phyloP scores from a whole-genome alignment of 1,140 invertebrate species.

The Leptinotarsa lineolata region DNA sequence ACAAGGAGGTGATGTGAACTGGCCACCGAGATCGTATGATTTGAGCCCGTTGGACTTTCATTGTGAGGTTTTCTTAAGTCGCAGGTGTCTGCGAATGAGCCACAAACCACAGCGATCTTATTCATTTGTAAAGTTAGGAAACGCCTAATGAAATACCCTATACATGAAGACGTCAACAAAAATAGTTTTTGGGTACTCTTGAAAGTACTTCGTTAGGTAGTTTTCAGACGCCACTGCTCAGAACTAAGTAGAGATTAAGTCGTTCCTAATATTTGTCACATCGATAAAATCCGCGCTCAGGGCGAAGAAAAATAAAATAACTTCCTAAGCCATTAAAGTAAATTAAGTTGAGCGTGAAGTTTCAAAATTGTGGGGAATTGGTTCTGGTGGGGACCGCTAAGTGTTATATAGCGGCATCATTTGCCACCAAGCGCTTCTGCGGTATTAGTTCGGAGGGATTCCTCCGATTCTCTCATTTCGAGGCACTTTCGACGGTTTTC shows the following conservation, averaged over 20 bases:
- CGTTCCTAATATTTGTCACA: not conserved
- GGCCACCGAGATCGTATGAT: no score
- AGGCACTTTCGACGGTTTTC: not conserved
- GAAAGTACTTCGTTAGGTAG: no score
- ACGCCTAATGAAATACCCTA: no score
- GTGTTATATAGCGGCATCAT: constrained; percentile 34
- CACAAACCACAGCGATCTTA: no score
- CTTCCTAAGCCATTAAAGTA: constrained; percentile 20
- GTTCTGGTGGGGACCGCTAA: constrained; percentile 22
- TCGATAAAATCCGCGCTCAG: not conserved
- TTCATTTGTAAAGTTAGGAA: no score
- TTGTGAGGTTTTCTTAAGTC: no score
- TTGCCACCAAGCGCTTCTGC: constrained; percentile 29
- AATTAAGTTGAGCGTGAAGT: constrained; percentile 18
- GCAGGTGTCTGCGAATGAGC: no score
- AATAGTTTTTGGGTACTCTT: no score
- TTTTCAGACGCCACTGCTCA: not conserved
- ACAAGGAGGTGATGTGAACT: no score
- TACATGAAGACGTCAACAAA: no score
- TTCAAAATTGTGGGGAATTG: constrained; percentile 34
- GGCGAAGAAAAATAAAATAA: constrained; percentile 18
- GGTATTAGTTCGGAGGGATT: constrained; percentile 14
- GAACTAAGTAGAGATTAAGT: not conserved
- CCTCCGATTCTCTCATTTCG: not conserved
- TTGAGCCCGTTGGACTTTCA: no score